These are phyloP conservation scores for Procambarus virginalis DNA, from an alignment of 1,140 invertebrate species.

Conservation along the genomic window DNA sequence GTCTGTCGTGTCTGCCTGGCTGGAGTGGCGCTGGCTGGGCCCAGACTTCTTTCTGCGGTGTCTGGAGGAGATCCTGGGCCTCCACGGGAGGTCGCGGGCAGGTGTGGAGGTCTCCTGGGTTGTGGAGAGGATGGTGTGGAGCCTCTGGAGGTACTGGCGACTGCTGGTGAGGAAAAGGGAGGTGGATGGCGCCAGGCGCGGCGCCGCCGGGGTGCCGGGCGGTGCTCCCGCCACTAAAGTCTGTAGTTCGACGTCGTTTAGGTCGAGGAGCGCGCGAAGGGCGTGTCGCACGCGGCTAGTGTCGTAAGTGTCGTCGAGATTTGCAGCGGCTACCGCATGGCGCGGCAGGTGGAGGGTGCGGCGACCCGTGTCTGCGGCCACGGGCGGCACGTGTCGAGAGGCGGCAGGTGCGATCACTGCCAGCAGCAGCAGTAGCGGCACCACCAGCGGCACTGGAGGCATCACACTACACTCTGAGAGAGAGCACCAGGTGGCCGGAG, in stretches of 20 bases:
- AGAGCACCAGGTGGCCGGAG: not conserved
- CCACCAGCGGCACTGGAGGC: slow-evolving; percentile 7
- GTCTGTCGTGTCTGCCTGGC: not conserved
- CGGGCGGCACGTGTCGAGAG: not conserved
- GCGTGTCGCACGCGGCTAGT: slow-evolving; percentile 12
- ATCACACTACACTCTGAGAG: slow-evolving; percentile 30
- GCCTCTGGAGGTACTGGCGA: slow-evolving; percentile 10
- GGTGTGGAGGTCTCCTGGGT: not conserved
- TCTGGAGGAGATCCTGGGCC: not conserved
- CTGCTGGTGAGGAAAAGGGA: slow-evolving; percentile 19
- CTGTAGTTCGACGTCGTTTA: slow-evolving; percentile 23
- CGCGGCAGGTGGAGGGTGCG: not conserved
- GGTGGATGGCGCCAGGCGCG: not conserved
- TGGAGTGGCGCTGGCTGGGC: not conserved
- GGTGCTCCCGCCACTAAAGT: slow-evolving; percentile 19
- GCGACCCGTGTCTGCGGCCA: not conserved
- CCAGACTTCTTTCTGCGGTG: not conserved
- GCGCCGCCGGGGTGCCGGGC: not conserved
- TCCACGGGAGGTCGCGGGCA: not conserved
- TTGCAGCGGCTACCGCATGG: not conserved
- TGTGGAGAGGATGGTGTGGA: slow-evolving; percentile 15
- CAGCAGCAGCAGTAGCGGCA: slow-evolving; percentile 14
- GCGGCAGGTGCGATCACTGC: slow-evolving; percentile 7
- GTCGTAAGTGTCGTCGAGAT: not conserved
- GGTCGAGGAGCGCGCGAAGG: slow-evolving; percentile 20